Evolutionary conservation across 2,888 invertebrate genomes (phyloP), one percentile per base, ranked within the genome.

Genomic region (Rotaria sp.): DNA sequence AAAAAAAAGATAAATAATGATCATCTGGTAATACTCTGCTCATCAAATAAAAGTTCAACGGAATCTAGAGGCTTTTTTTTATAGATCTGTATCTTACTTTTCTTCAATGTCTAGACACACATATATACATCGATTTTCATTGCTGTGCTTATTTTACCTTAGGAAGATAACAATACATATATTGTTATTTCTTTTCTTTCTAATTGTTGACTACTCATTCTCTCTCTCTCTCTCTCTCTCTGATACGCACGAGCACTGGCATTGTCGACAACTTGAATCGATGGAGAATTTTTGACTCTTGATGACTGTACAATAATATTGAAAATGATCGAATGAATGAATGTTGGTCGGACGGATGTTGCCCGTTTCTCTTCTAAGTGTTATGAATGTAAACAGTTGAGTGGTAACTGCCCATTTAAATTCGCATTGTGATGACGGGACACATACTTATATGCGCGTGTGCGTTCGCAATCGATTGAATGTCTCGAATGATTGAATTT

Each of bases 351-450:
- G 30, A 15, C 57, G 57, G 57, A 59, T 59, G 57, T n/a, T 59
- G 57, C 57, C 57, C 57, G 57, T 59, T 59, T n/a, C 26, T 59
- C 57, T 30, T 59, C 57, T 59, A 59, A 59, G 57, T 59, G 57
- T 59, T 59, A 59, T 59, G 57, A 59, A 59, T 59, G 57, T 59
- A 59, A 59, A 59, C 57, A 59, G 57, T 59, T 59, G 57, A 59
- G 57, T 59, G 30, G 57, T 59, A 59, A 59, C 57, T 59, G 57
- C 57, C n/a, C 26, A 59, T 59, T 59, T 59, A 59, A 59, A 59
- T 59, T 59, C 57, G 30, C 57, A 59, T 59, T 59, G 57, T 30
- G 15, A 59, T 59, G 57, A 59, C 57, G 57, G 57, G 57, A 59
- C 57, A 59, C 57, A 59, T 59, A 59, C 57, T 59, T 59, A 59